phyloP scores from a whole-genome alignment of 1,140 invertebrate species.

The Drosophila tristis region DNA sequence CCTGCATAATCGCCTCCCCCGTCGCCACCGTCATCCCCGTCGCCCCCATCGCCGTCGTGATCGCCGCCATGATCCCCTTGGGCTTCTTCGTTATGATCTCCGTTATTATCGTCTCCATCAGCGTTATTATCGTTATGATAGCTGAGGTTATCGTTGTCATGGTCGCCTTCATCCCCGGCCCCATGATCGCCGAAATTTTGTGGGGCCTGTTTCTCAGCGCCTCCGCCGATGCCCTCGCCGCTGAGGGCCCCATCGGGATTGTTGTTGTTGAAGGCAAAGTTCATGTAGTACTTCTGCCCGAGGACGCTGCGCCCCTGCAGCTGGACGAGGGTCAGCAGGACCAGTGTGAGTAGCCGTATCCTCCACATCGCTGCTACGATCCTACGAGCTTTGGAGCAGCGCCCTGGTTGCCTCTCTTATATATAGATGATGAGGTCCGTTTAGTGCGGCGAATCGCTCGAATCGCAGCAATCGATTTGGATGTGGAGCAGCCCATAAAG shows the following conservation, averaged over 20 bases:
- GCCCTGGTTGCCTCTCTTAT: constrained; percentile 63
- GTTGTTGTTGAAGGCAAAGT: constrained; percentile 74
- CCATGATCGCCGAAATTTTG: too few relatives aligned
- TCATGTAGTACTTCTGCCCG: constrained; percentile 72
- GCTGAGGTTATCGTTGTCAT: background rate
- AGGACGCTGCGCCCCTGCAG: constrained; percentile 42
- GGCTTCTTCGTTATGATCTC: background rate
- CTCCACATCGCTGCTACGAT: constrained; percentile 48
- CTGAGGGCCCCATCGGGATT: constrained; percentile 43
- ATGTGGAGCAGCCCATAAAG: constrained; percentile 29
- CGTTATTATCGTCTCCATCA: background rate
- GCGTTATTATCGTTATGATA: background rate
- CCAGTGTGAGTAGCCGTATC: constrained; percentile 48
- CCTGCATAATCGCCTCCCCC: background rate
- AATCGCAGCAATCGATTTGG: constrained; percentile 60
- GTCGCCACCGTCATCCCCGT: background rate
- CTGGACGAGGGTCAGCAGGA: constrained; percentile 48
- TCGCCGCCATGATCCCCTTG: background rate
- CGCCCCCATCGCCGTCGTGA: background rate
- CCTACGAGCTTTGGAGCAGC: constrained; percentile 50
- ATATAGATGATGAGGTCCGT: constrained; percentile 64
- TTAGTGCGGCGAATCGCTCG: constrained; percentile 35
- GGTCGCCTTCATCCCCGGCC: background rate
- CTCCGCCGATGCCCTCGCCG: background rate
- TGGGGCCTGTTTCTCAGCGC: background rate